Evolutionary conservation across 2,113 vertebrate species (phyloP).

Genomic region (Seriola rivoliana): DNA sequence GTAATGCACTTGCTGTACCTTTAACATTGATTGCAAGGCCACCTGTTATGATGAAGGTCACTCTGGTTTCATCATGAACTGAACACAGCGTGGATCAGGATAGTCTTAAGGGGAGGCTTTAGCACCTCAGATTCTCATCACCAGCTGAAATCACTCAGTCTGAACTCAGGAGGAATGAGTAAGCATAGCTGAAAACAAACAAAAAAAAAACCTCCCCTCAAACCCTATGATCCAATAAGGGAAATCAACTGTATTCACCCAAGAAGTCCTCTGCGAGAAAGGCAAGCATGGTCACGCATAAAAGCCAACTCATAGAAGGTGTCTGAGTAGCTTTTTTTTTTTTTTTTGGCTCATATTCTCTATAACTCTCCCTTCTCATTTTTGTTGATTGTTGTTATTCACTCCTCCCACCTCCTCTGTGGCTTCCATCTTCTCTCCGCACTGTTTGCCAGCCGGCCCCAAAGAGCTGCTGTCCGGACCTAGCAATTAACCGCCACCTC

Average conservation of each 20-base stretch:
- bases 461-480: constrained; percentile 57
- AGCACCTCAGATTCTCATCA: constrained; percentile 46
- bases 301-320: constrained; percentile 6
- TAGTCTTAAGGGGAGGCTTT: constrained; percentile 52
- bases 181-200: constrained; percentile 30
- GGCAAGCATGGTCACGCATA: constrained; percentile 8
- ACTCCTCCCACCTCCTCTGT: constrained; percentile 27
- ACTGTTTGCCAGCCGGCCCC: constrained; percentile 42
- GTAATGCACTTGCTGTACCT: constrained; percentile 19
- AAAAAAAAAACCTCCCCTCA: background rate
- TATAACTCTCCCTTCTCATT: constrained; percentile 16
- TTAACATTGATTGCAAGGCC: constrained; percentile 32
- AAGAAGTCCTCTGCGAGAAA: constrained; percentile 13
- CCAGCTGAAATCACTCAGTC: constrained; percentile 44
- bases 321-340: constrained; percentile 4
- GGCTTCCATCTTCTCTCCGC: constrained; percentile 19
- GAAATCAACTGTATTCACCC: constrained; percentile 44
- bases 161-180: constrained; percentile 38
- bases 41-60: constrained; percentile 56
- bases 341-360: constrained; percentile 2
- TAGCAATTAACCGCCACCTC: constrained; percentile 68
- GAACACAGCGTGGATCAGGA: constrained; percentile 44
- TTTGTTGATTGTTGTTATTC: constrained; percentile 47
- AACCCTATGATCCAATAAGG: constrained; percentile 50
- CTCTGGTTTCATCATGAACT: constrained; percentile 33